Conservation (phyloP, 2,113 vertebrate genomes). For the Cacatua alba region DNA sequence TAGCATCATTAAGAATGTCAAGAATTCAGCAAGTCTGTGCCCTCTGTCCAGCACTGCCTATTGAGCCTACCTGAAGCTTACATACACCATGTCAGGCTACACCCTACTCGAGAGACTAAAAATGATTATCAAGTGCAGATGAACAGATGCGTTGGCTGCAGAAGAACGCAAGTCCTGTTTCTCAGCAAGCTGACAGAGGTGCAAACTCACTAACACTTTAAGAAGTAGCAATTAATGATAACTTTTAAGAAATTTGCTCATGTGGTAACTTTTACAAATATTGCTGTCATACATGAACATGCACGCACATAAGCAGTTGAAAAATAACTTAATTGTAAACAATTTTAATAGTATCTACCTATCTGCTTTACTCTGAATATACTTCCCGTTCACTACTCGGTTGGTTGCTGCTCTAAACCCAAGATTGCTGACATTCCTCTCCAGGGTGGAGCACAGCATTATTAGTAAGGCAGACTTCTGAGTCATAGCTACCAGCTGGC, state of each 20-base stretch:
- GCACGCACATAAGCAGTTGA: not conserved
- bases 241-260: not conserved
- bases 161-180: not conserved
- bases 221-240: not conserved
- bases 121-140: not conserved
- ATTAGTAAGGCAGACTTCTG: slow-evolving; percentile 4
- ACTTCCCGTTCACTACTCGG: not conserved
- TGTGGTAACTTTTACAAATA: not conserved
- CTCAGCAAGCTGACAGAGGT: not conserved
- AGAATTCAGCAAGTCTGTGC: not conserved
- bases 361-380: not conserved
- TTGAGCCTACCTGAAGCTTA: not conserved
- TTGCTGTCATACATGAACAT: not conserved
- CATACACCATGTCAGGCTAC: not conserved
- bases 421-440: slow-evolving; percentile 17
- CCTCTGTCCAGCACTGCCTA: not conserved
- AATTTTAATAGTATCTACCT: not conserved
- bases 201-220: not conserved
- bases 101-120: not conserved
- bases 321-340: not conserved
- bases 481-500: slow-evolving; percentile 26
- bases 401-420: not conserved
- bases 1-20: not conserved
- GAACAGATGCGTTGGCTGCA: not conserved
- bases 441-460: slow-evolving; percentile 19